phyloP scores from a whole-genome alignment of 2,888 invertebrate species.

The Andrena dorsata region DNA sequence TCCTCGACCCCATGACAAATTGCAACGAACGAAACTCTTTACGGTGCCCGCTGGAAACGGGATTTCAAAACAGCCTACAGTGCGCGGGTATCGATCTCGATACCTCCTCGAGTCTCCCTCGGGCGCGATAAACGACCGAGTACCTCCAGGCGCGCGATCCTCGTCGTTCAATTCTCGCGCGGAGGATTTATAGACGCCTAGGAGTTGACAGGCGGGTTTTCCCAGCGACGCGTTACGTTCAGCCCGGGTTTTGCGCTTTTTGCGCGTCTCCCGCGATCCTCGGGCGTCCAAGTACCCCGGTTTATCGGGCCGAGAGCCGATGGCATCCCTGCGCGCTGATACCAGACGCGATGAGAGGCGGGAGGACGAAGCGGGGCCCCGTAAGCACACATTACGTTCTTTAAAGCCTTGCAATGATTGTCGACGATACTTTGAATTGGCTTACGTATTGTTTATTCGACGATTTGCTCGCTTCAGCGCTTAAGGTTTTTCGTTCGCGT shows the following conservation, averaged over 20 bases:
- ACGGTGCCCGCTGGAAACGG: neutral
- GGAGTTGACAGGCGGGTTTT: slow-evolving; percentile 14
- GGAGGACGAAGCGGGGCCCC: slow-evolving; percentile 72
- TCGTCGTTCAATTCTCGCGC: slow-evolving; percentile 13
- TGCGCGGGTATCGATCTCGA: neutral
- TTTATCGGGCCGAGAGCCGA: neutral
- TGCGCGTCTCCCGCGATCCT: neutral
- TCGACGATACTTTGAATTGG: slow-evolving; percentile 70
- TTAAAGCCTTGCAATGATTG: slow-evolving; percentile 75
- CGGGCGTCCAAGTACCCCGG: neutral
- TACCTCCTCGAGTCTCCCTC: neutral
- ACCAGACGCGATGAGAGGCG: slow-evolving; percentile 22
- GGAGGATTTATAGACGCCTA: slow-evolving; percentile 20
- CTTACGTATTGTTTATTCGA: slow-evolving; percentile 45
- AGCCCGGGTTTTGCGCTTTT: slow-evolving; percentile 13
- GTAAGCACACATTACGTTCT: slow-evolving; percentile 74
- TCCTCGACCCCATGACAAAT: too few relatives aligned
- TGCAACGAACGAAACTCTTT: neutral
- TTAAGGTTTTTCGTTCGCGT: slow-evolving; percentile 47
- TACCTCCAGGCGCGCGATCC: slow-evolving; percentile 18
- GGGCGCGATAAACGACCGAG: slow-evolving; percentile 33
- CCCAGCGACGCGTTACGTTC: slow-evolving; percentile 9
- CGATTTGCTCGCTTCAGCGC: slow-evolving; percentile 64
- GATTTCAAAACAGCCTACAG: neutral
- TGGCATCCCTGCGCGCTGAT: slow-evolving; percentile 28